Evolutionary conservation across 2,113 vertebrate species (phyloP).

Genomic region (Eira barbara): DNA sequence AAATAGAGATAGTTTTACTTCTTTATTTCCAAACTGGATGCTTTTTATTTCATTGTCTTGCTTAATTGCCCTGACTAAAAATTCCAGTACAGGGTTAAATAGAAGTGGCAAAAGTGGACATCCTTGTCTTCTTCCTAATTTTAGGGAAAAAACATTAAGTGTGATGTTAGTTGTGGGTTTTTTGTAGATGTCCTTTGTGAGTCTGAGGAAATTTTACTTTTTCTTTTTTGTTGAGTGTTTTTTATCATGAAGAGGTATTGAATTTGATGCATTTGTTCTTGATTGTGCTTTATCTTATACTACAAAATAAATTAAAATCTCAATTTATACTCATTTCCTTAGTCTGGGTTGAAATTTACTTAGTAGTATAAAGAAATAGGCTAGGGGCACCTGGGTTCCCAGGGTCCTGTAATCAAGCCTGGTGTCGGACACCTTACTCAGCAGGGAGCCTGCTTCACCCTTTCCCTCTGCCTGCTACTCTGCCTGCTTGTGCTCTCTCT

Average conservation of each 20-base stretch:
- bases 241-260: not conserved
- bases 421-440: no score
- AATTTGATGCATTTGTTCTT: constrained; percentile 17
- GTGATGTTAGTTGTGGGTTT: not conserved
- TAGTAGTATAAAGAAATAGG: not conserved
- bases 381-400: no score
- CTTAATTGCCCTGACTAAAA: constrained; percentile 5
- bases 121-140: not conserved
- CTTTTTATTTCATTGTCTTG: constrained; percentile 10
- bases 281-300: not conserved
- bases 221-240: constrained; percentile 12
- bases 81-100: not conserved
- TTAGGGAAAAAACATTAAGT: not conserved
- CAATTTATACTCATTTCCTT: not conserved
- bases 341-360: not conserved
- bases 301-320: not conserved
- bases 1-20: not conserved
- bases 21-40: constrained; percentile 25
- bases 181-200: not conserved
- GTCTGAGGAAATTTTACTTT: not conserved
- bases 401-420: no score
- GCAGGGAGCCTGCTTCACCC: no score
- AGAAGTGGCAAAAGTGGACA: not conserved
- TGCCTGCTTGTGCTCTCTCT: no score
- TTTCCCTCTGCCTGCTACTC: no score